Conservation (phyloP, 2,888 invertebrate genomes). For the Coleophora flavipennella region DNA sequence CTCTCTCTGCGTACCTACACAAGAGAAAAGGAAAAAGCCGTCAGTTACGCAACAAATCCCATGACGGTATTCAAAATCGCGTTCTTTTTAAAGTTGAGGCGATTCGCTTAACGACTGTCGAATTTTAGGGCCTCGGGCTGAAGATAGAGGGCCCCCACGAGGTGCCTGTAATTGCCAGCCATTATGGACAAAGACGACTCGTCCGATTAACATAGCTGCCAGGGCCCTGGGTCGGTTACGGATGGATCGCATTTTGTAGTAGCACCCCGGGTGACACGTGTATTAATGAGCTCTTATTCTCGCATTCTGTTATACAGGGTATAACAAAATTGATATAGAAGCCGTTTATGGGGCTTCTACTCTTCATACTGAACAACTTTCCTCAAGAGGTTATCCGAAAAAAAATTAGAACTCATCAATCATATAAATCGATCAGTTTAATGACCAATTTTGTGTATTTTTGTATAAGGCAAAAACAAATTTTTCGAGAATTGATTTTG, state of each 20-base stretch:
- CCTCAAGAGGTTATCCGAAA: too few relatives aligned
- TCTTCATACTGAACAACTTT: too few relatives aligned
- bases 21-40: conserved; percentile 17
- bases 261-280: conserved; percentile 68
- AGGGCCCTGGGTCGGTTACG: conserved; percentile 62
- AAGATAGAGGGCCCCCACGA: conserved; percentile 61
- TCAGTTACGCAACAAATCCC: conserved; percentile 52
- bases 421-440: too few relatives aligned
- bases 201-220: conserved; percentile 72
- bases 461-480: too few relatives aligned
- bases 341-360: too few relatives aligned
- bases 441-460: too few relatives aligned
- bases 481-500: too few relatives aligned
- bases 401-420: too few relatives aligned
- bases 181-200: conserved; percentile 71
- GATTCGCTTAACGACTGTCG: conserved; percentile 70
- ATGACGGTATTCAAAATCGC: conserved; percentile 58
- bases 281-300: conserved; percentile 72
- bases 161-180: conserved; percentile 69
- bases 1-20: too few relatives aligned
- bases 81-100: conserved; percentile 70
- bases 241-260: conserved; percentile 70
- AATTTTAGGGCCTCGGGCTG: conserved; percentile 53
- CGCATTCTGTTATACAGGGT: too few relatives aligned
- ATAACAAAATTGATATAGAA: too few relatives aligned